A percentile compares a stretch with the other conserved stretches of the same genome.
These are phyloP conservation scores for Elysia crispata DNA, from an alignment of 2,888 invertebrate species.

Conservation along the genomic window DNA sequence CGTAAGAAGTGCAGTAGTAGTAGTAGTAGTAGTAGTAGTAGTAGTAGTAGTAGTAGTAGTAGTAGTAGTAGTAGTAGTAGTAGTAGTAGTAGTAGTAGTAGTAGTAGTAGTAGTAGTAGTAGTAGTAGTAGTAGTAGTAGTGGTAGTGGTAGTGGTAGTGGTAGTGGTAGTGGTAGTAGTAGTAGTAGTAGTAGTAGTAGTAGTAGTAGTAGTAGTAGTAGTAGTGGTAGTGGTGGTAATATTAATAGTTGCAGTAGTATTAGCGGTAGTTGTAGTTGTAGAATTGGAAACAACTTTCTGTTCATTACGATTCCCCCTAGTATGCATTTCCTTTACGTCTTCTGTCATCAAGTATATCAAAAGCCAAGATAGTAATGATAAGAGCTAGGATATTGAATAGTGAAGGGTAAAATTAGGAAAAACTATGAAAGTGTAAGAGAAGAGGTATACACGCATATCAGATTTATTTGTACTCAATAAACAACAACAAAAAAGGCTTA, in stretches of 20 bases:
- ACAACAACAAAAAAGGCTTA: no score
- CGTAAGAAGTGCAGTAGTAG: neutral
- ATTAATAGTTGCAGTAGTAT: no score
- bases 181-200: constrained; percentile 9
- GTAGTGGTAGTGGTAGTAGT: constrained; percentile 1
- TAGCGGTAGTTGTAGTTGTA: constrained; percentile 2
- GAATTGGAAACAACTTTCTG: neutral
- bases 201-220: neutral
- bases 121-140: constrained; percentile 9
- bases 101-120: constrained; percentile 4
- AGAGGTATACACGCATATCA: no score
- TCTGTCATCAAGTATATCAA: no score
- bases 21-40: constrained; percentile 9
- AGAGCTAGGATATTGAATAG: no score
- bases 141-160: neutral
- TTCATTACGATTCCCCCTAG: neutral
- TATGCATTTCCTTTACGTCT: no score
- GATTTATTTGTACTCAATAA: no score
- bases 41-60: constrained; percentile 4
- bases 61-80: constrained; percentile 9
- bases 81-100: constrained; percentile 4
- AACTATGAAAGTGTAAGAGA: no score
- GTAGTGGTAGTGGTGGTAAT: constrained; percentile 1
- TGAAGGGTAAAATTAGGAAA: no score
- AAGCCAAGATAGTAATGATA: no score